Conservation (phyloP, 2,888 invertebrate genomes). For the Abrostola tripartita region DNA sequence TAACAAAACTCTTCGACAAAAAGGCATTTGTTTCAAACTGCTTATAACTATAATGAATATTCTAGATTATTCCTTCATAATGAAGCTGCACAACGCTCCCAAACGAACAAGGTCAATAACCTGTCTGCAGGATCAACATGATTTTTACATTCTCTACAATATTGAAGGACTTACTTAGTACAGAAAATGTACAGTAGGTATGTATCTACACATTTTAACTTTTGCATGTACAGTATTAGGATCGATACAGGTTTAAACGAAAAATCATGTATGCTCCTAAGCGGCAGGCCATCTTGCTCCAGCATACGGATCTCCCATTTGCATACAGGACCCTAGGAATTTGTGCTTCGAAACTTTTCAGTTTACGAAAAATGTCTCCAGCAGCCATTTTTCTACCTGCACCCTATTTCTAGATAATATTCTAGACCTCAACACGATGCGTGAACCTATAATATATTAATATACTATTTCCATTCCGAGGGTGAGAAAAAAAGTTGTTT, state of each 20-base stretch:
- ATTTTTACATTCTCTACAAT: too few species aligned
- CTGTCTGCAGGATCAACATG: too few species aligned
- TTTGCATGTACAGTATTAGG: neutral
- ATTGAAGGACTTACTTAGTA: too few species aligned
- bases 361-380: constrained; percentile 5
- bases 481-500: constrained; percentile 39
- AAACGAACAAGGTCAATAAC: too few species aligned
- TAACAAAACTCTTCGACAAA: too few species aligned
- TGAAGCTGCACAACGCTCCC: too few species aligned
- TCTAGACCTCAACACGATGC: constrained; percentile 3
- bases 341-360: neutral
- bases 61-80: too few species aligned
- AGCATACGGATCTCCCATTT: constrained; percentile 1
- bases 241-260: neutral
- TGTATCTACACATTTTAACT: too few species aligned
- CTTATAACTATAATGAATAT: too few species aligned
- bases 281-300: neutral
- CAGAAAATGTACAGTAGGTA: too few species aligned
- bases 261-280: neutral
- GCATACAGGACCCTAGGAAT: constrained; percentile 1
- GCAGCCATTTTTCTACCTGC: constrained; percentile 6
- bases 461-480: constrained; percentile 47
- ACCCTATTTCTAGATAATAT: constrained; percentile 10
- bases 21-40: too few species aligned
- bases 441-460: constrained; percentile 44